phyloP scores from a whole-genome alignment of 2,113 vertebrate genomes.

The Diadophis punctatus region DNA sequence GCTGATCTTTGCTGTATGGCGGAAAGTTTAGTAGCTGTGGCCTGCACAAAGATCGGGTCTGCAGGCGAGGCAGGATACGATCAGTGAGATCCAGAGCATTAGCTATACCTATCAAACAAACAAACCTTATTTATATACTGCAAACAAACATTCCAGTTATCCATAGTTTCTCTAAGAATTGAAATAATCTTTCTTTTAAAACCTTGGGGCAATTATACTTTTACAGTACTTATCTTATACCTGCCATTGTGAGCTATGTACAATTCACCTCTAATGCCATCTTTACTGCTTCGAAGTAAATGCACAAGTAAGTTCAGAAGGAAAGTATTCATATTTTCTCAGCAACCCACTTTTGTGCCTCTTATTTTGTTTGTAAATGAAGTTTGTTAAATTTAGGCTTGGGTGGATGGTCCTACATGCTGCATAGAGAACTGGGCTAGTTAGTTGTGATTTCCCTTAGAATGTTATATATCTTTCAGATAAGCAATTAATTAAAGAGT shows the following conservation, averaged over 20 bases:
- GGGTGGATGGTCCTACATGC: too few relatives aligned
- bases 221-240: background rate
- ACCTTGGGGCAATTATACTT: background rate
- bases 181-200: background rate
- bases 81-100: conserved; percentile 93
- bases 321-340: too few relatives aligned
- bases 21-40: conserved; percentile 85
- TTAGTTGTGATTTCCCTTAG: background rate
- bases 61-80: conserved; percentile 84
- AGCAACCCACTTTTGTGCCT: background rate
- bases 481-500: background rate
- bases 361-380: too few relatives aligned
- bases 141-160: background rate
- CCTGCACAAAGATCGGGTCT: conserved; percentile 69
- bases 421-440: background rate
- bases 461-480: background rate
- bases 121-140: background rate
- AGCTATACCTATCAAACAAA: conserved; percentile 77
- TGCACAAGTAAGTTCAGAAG: background rate
- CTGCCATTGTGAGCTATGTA: background rate
- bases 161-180: background rate
- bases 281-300: background rate
- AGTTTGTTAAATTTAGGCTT: background rate
- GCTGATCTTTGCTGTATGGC: conserved; percentile 86
- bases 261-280: background rate